phyloP scores from a whole-genome alignment of 2,797 vertebrate genomes.

The Orestias chungarensis region DNA sequence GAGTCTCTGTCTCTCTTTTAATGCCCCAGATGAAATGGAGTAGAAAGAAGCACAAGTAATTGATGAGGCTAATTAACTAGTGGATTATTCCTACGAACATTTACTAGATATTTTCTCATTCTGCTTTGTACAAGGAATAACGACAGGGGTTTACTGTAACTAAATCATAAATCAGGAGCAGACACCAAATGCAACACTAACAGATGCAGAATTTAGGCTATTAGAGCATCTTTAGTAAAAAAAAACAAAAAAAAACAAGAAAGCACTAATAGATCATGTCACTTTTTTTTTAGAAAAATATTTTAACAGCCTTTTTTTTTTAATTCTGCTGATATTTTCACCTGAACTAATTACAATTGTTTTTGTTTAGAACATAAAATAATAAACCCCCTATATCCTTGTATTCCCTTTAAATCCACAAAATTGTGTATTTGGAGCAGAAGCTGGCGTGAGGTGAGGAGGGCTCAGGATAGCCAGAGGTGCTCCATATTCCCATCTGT shows the following conservation, averaged over 20 bases:
- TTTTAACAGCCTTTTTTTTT: not conserved
- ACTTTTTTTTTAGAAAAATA: not conserved
- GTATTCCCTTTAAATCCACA: conserved; percentile 9
- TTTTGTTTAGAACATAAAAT: conserved; percentile 5
- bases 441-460: conserved; percentile 25
- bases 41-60: conserved; percentile 8
- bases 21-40: not conserved
- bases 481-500: conserved; percentile 69
- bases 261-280: not conserved
- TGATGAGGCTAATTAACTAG: conserved; percentile 11
- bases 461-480: conserved; percentile 63
- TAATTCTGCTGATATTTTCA: not conserved
- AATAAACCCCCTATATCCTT: conserved; percentile 4
- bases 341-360: not conserved
- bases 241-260: no score
- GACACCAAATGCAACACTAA: no score
- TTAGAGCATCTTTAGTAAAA: not conserved
- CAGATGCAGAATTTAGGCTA: no score
- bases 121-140: not conserved
- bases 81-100: not conserved
- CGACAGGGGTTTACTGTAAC: not conserved
- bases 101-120: not conserved
- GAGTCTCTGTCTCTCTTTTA: conserved; percentile 36
- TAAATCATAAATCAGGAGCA: not conserved
- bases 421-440: conserved; percentile 15